Evolutionary conservation across 1,140 invertebrate genomes (phyloP).

Genomic region (Cotesia chilonis): DNA sequence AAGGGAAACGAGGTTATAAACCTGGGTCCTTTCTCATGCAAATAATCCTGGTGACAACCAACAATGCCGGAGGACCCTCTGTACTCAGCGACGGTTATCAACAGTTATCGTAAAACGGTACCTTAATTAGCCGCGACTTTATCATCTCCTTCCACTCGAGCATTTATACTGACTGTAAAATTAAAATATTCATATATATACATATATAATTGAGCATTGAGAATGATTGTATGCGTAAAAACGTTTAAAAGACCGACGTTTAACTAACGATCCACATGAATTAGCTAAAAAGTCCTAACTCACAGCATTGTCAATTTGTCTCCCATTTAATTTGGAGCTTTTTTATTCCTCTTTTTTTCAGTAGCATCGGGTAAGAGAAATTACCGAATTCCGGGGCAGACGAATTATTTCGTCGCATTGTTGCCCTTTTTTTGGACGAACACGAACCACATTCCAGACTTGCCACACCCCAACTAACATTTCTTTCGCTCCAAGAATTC

Average conservation of each 20-base stretch:
- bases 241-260: constrained; percentile 8
- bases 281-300: background rate
- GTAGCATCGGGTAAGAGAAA: constrained; percentile 20
- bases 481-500: constrained; percentile 25
- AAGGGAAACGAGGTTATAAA: constrained; percentile 23
- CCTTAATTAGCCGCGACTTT: constrained; percentile 33
- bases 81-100: constrained; percentile 10
- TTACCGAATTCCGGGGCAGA: constrained; percentile 36
- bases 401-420: constrained; percentile 35
- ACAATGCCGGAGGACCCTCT: constrained; percentile 8
- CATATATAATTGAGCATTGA: background rate
- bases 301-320: constrained; percentile 13
- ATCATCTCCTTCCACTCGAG: constrained; percentile 19
- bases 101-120: constrained; percentile 36
- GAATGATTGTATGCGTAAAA: background rate
- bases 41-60: constrained; percentile 22
- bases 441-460: constrained; percentile 19
- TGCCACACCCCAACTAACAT: constrained; percentile 15
- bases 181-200: too few species aligned
- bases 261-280: background rate
- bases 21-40: constrained; percentile 30
- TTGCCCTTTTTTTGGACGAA: constrained; percentile 25
- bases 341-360: background rate
- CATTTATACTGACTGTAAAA: constrained; percentile 17
- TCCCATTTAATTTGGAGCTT: constrained; percentile 24